Conservation (phyloP, 2,113 vertebrate genomes). For the Bettongia penicillata region DNA sequence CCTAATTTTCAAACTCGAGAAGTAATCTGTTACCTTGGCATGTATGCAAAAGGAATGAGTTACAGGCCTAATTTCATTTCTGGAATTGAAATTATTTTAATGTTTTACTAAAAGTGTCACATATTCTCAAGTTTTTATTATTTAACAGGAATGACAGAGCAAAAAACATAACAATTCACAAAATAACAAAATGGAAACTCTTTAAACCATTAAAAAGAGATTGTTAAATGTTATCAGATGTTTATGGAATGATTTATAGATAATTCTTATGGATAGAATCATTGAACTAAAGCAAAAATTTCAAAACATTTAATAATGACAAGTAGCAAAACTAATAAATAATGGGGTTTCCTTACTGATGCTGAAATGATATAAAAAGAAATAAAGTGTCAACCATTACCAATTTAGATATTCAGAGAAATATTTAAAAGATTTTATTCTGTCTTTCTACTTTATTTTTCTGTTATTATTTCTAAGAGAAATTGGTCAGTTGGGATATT, state of each 20-base stretch:
- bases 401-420: conserved; percentile 1
- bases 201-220: not conserved
- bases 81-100: conserved; percentile 30
- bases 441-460: not conserved
- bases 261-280: not conserved
- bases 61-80: conserved; percentile 51
- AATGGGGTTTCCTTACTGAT: not conserved
- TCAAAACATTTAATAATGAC: not conserved
- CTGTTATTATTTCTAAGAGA: not conserved
- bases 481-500: not conserved
- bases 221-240: not conserved
- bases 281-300: not conserved
- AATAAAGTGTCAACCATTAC: not conserved
- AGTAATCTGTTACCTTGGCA: conserved; percentile 62
- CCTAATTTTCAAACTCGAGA: conserved; percentile 64
- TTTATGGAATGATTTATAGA: not conserved
- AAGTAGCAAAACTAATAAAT: not conserved
- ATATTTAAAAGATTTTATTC: not conserved
- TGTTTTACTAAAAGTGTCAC: not conserved
- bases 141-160: not conserved
- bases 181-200: conserved; percentile 21
- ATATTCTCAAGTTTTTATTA: not conserved
- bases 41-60: conserved; percentile 63
- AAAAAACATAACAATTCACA: not conserved
- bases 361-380: not conserved